Evolutionary conservation across 2,113 vertebrate genomes (phyloP), one percentile per base, ranked within the genome.

Genomic region (Xiphophorus maculatus): DNA sequence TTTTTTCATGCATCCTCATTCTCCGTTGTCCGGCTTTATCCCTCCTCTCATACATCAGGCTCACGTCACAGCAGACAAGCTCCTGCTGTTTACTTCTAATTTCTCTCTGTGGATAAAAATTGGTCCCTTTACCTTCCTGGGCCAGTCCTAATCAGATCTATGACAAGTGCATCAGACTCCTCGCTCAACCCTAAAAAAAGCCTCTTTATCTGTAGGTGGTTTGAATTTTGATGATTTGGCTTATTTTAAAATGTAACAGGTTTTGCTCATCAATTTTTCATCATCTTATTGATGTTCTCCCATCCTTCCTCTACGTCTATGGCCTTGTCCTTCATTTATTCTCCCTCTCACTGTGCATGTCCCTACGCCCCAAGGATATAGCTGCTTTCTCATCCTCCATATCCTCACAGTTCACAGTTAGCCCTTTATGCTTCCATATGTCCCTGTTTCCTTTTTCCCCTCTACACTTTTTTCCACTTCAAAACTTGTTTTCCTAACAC

Each of bases 31-130:
- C 83, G 61, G 28, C 73, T 77, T 71, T 58, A 88, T 92, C 91
- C 66, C 65, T 80, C 66, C 80, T 83, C 87, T 92, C 84, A 90
- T 91, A 86, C 77, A 66, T 92, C 83, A 89, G 77, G 19, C 69
- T 35, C 69, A 75, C 62, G 63, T 86, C 83, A 79, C 65, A 5
- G 65, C 82, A 77, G 82, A 81, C 74, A 63, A 58, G 67, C 64
- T 61, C 68, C 84, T 78, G 74, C 73, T 88, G 79, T 91, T 90
- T 85, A 83, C 88, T 86, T 92, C 84, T 86, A 66, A 91, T 92
- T 90, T 78, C 84, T 88, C 84, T 75, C 83, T 51, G 27, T 76
- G 86, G 82, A 85, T 85, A 69, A 75, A 88, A 91, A 93, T 90
- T 85, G 79, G 60, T 65, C 1, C 58, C 67, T 40, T 62, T 71